Percentiles rank a stretch among this genome's conserved stretches.
These are phyloP conservation scores for Penaeus japonicus DNA, from an alignment of 1,140 invertebrate species.

Conservation along the genomic window DNA sequence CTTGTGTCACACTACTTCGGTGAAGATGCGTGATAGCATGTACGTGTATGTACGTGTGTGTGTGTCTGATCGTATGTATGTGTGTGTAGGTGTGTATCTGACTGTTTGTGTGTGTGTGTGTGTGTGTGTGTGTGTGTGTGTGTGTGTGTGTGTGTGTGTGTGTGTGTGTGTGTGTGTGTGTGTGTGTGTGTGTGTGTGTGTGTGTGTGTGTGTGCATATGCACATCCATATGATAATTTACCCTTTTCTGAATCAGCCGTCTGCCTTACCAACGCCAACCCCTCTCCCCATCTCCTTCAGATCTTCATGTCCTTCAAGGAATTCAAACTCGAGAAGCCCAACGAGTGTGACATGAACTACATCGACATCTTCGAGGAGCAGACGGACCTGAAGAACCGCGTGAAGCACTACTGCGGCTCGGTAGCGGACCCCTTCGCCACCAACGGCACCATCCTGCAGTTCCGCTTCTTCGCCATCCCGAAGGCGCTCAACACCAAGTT, in stretches of 20 bases:
- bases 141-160: not conserved
- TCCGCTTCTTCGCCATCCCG: constrained; percentile 76
- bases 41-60: not conserved
- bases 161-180: too few species aligned
- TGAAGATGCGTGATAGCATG: too few species aligned
- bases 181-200: too few species aligned
- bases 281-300: constrained; percentile 63
- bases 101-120: too few species aligned
- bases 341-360: constrained; percentile 84
- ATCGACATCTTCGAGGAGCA: constrained; percentile 77
- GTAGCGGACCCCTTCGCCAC: constrained; percentile 74
- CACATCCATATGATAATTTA: too few species aligned
- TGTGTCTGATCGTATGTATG: too few species aligned
- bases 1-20: too few species aligned
- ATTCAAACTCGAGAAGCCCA: constrained; percentile 77
- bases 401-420: constrained; percentile 80
- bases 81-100: too few species aligned
- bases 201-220: too few species aligned
- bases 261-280: not conserved
- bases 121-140: not conserved
- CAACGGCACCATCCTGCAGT: constrained; percentile 72
- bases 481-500: constrained; percentile 75
- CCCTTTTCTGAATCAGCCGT: too few species aligned
- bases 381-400: constrained; percentile 71
- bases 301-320: constrained; percentile 76